Evolutionary conservation across 2,113 vertebrate genomes (phyloP).

Genomic region (Pomatostomus ruficeps): DNA sequence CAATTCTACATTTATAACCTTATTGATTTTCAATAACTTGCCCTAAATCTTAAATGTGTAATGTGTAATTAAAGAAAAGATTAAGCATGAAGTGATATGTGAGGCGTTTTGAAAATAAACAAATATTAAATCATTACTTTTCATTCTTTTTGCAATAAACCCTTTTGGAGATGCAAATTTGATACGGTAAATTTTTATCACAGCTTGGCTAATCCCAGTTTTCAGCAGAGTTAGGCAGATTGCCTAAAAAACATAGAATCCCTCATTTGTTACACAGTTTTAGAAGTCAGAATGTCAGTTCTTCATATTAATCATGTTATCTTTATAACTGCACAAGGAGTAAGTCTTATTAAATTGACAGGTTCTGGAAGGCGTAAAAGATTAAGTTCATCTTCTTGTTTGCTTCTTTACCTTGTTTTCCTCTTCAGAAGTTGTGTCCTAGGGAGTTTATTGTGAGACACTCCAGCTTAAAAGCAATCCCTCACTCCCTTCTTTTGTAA

Average conservation of each 20-base stretch:
- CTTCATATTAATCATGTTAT: neutral
- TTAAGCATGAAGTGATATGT: neutral
- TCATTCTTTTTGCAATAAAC: neutral
- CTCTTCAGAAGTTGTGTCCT: neutral
- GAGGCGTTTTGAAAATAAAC: neutral
- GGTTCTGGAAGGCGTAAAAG: neutral
- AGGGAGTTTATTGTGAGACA: neutral
- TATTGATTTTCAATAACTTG: conserved; percentile 48
- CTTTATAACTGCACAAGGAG: neutral
- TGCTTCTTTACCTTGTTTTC: neutral
- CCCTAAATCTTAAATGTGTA: conserved; percentile 1
- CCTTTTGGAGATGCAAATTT: neutral
- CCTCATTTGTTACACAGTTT: neutral
- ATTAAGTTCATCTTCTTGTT: neutral
- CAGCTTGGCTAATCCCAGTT: neutral
- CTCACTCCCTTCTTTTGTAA: neutral
- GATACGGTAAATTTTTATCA: neutral
- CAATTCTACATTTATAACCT: neutral
- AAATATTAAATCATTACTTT: neutral
- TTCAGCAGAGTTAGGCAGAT: neutral
- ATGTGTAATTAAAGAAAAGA: conserved; percentile 28
- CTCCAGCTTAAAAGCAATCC: neutral
- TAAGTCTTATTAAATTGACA: neutral
- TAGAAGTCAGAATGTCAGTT: neutral
- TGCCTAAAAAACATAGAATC: neutral